These are phyloP conservation scores for Numenius phaeopus DNA, from an alignment of 2,797 vertebrate species.

Conservation along the genomic window DNA sequence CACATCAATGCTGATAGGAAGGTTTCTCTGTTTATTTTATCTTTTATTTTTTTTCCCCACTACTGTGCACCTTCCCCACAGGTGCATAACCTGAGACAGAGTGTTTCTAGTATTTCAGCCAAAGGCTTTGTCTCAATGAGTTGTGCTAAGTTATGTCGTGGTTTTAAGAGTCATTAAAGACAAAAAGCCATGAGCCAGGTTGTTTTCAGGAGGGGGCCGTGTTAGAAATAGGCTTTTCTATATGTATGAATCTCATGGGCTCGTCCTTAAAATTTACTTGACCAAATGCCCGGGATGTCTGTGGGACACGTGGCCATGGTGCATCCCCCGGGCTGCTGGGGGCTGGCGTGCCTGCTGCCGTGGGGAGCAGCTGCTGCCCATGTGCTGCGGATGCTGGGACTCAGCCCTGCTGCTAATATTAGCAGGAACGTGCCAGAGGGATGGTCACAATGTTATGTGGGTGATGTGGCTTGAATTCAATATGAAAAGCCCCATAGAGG, in stretches of 20 bases:
- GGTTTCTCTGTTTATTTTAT: not conserved
- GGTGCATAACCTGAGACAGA: accelerated
- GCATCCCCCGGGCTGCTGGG: not conserved
- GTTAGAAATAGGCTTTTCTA: not conserved
- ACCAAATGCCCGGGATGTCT: not conserved
- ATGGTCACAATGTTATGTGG: not conserved
- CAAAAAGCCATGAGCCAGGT: not conserved
- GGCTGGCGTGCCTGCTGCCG: not conserved
- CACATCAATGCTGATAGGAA: not conserved
- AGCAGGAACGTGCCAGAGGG: not conserved
- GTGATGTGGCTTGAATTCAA: not conserved
- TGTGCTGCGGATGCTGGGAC: not conserved
- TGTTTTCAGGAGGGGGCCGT: not conserved
- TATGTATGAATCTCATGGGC: accelerated
- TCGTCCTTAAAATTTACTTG: not conserved
- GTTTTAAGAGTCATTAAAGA: not conserved
- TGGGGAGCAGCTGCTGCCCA: conserved; percentile 48
- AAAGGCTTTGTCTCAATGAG: not conserved
- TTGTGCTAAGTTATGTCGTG: not conserved
- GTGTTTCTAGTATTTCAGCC: not conserved
- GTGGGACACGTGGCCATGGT: not conserved
- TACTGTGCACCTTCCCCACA: not conserved
- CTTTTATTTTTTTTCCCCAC: not conserved
- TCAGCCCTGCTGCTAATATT: conserved; percentile 62
- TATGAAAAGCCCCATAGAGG: not conserved